These are phyloP conservation scores for Notolabrus celidotus DNA, from an alignment of 2,797 vertebrate species.

Conservation along the genomic window DNA sequence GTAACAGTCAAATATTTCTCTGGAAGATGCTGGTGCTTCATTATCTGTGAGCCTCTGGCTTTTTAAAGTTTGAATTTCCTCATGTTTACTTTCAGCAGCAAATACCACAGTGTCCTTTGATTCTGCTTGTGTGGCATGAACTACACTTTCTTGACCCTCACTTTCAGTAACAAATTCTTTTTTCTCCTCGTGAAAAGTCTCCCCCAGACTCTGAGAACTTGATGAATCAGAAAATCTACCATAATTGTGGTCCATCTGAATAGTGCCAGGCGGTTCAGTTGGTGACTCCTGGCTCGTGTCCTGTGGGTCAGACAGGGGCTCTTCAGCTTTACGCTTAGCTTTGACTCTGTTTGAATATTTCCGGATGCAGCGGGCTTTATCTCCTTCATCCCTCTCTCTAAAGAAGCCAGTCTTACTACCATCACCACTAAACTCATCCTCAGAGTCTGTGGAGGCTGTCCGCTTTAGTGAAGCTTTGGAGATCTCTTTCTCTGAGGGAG, in stretches of 20 bases:
- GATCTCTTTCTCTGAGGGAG: constrained; percentile 52
- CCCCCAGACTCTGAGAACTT: constrained; percentile 24
- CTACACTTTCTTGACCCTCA: constrained; percentile 35
- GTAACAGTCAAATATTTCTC: constrained; percentile 26
- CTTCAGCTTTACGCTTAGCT: constrained; percentile 69
- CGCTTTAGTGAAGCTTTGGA: constrained; percentile 70
- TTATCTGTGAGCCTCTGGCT: constrained; percentile 26
- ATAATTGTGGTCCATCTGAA: constrained; percentile 85
- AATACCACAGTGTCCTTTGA: constrained; percentile 29
- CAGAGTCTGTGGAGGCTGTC: constrained; percentile 70
- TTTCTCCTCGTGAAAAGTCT: constrained; percentile 38
- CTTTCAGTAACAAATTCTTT: constrained; percentile 37
- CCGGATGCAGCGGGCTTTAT: constrained; percentile 72
- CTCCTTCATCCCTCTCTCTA: constrained; percentile 63
- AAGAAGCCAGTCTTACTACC: constrained; percentile 68
- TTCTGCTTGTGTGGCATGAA: constrained; percentile 22
- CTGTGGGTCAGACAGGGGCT: constrained; percentile 36
- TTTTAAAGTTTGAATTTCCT: constrained; percentile 37
- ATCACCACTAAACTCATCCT: constrained; percentile 66
- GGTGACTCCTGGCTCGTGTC: constrained; percentile 52
- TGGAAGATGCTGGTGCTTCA: constrained; percentile 27
- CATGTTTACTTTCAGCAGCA: constrained; percentile 32
- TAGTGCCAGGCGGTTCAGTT: constrained; percentile 42
- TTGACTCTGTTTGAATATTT: constrained; percentile 74
- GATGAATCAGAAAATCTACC: constrained; percentile 70